Evolutionary conservation across 2,888 invertebrate genomes (phyloP).

Genomic region (Epinotia brunnichana): DNA sequence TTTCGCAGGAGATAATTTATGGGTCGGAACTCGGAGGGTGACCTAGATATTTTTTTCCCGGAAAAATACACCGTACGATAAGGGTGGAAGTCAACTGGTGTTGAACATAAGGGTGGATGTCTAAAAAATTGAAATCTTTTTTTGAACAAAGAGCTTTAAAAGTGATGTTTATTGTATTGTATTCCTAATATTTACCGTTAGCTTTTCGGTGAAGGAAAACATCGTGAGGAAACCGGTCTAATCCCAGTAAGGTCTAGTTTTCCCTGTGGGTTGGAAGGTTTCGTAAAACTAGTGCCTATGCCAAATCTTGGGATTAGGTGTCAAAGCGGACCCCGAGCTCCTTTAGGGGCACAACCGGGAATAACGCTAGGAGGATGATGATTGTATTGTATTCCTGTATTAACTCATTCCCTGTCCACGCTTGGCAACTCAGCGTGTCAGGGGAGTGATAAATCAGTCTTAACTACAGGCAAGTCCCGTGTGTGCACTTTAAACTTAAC

Average conservation of each 20-base stretch:
- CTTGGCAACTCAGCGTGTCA: background rate
- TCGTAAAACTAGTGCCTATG: too few relatives aligned
- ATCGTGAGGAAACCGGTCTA: too few relatives aligned
- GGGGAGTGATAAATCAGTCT: conserved; percentile 32
- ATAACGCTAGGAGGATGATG: too few relatives aligned
- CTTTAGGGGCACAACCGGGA: too few relatives aligned
- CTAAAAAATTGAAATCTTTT: too few relatives aligned
- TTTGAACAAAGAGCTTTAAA: background rate
- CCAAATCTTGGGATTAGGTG: too few relatives aligned
- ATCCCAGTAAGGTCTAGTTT: too few relatives aligned
- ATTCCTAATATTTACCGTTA: too few relatives aligned
- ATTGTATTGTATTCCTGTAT: background rate
- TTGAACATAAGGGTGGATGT: background rate
- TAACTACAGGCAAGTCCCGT: conserved; percentile 17
- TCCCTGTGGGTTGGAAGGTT: too few relatives aligned
- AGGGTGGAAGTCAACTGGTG: background rate
- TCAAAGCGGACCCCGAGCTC: too few relatives aligned
- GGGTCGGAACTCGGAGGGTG: background rate
- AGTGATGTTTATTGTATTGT: background rate
- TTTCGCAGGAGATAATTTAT: conserved; percentile 1
- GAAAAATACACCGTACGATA: background rate
- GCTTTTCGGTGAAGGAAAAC: too few relatives aligned
- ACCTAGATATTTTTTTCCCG: background rate
- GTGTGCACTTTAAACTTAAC: conserved; percentile 37
- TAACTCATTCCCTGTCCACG: conserved; percentile 2